Evolutionary conservation across 2,113 vertebrate genomes (phyloP).

Genomic region (Suricata suricatta): DNA sequence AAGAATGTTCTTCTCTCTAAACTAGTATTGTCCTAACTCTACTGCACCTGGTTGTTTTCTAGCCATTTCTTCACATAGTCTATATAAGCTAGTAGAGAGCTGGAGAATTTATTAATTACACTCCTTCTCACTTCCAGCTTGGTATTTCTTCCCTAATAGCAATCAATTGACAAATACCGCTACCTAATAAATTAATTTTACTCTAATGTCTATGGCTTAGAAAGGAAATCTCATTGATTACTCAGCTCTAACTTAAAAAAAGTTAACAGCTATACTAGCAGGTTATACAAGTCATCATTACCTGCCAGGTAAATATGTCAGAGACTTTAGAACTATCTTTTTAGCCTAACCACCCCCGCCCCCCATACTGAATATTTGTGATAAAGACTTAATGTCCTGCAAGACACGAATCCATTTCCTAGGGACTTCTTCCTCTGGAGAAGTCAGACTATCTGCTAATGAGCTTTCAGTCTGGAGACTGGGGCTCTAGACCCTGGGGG

Average conservation of each 20-base stretch:
- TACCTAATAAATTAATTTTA: background rate
- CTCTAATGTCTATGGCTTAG: background rate
- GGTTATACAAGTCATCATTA: background rate
- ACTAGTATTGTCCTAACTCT: background rate
- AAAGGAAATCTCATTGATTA: background rate
- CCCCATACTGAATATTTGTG: background rate
- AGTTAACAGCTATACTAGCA: background rate
- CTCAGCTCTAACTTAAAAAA: background rate
- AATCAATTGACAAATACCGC: background rate
- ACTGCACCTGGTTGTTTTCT: background rate
- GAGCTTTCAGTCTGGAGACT: background rate
- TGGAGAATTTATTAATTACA: background rate
- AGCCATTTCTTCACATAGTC: background rate
- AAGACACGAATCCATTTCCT: background rate
- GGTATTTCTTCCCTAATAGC: background rate
- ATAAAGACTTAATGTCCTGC: background rate
- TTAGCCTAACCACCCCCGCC: background rate
- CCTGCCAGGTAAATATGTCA: background rate
- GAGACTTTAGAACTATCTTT: background rate
- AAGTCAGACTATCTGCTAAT: background rate
- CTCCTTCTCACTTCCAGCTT: background rate
- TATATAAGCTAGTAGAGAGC: background rate
- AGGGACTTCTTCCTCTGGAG: background rate
- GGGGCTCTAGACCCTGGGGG: background rate
- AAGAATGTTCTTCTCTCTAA: background rate